Base-by-base conservation (phyloP, 2,797 vertebrate species). In the Microctenopoma lineatum region DNA sequence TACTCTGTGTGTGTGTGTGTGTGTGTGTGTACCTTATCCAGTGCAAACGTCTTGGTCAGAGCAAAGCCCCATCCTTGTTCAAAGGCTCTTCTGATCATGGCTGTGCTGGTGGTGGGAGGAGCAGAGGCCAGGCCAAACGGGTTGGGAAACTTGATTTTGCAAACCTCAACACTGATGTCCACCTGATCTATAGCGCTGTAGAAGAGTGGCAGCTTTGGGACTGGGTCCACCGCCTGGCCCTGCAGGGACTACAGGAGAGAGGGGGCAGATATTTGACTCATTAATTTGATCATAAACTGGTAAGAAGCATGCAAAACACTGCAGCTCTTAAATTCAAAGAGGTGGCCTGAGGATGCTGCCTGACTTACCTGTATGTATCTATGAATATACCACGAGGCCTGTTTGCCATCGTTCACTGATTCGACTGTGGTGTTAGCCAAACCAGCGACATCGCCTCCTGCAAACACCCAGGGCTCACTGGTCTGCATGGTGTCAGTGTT, bases 331-430 rank as follows among this genome's bases (percentile, higher is more conserved):
- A 32, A 27, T 13, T 18, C 5, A n/a, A 21, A 56, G 10, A 7
- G 2, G 4, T 42, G 25, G 39, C 41, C 14, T 45, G 4, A 34
- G 16, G 42, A 51, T 15, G 12, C 36, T 18, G 26, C 0, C 21
- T 4, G 2, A 29, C 52, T 67, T 81, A 98, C 98, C 96, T 99
- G 97, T 79, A 99, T 78, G 71, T 97, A 96, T 94, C 86, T 94
- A 89, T 98, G 97, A 61, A 99, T 96, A 77, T 96, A 93, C 97
- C 97, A 99, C 9, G 97, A 98, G 36, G 97, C 97, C 70, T 98
- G 97, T 70, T 99, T 99, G 69, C 98, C 97, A 51, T 99, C 97
- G 7, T 98, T 99, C 47, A 97, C 96, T 0, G 97, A 97, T 67
- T 98, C 98, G 67, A 99, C 98, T 0, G 96, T 95, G 7, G 97